Evolutionary conservation across 2,888 invertebrate species (phyloP).

Genomic region (Ethmia dodecea): DNA sequence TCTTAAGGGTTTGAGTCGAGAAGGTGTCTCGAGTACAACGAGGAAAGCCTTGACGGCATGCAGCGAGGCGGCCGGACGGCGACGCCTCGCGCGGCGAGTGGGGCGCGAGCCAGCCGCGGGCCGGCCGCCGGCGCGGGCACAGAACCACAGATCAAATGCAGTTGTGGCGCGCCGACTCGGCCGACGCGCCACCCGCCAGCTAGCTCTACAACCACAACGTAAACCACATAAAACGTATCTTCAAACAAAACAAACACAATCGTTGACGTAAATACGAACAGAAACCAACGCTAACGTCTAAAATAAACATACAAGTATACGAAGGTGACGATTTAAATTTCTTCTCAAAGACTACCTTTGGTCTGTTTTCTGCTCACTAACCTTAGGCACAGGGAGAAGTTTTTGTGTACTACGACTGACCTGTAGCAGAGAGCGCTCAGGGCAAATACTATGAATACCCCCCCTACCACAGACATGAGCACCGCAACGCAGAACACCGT

Average conservation of each 20-base stretch:
- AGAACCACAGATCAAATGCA: constrained; percentile 78
- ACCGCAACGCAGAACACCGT: constrained; percentile 98
- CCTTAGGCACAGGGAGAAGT: constrained; percentile 99
- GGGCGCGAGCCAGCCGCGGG: constrained; percentile 26
- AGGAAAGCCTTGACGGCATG: constrained; percentile 74
- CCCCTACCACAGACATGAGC: constrained; percentile 99
- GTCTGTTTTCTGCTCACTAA: constrained; percentile 94
- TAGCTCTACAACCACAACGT: constrained; percentile 73
- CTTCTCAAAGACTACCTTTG: constrained; percentile 82
- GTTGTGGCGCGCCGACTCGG: constrained; percentile 59
- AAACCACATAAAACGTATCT: constrained; percentile 61
- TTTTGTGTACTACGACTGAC: constrained; percentile 99
- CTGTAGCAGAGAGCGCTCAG: constrained; percentile 99
- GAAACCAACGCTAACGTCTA: constrained; percentile 76
- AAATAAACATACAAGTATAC: constrained; percentile 76
- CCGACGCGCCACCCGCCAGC: constrained; percentile 67
- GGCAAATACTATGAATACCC: constrained; percentile 99
- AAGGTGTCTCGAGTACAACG: constrained; percentile 68
- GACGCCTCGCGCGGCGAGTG: constrained; percentile 23
- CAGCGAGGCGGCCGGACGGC: constrained; percentile 66
- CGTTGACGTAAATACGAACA: constrained; percentile 71
- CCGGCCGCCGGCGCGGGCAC: constrained; percentile 60
- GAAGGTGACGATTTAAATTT: constrained; percentile 78
- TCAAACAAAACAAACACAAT: constrained; percentile 67
- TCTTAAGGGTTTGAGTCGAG: constrained; percentile 75